Evolutionary conservation across 2,797 vertebrate genomes (phyloP).

Genomic region (Chelonia mydas): DNA sequence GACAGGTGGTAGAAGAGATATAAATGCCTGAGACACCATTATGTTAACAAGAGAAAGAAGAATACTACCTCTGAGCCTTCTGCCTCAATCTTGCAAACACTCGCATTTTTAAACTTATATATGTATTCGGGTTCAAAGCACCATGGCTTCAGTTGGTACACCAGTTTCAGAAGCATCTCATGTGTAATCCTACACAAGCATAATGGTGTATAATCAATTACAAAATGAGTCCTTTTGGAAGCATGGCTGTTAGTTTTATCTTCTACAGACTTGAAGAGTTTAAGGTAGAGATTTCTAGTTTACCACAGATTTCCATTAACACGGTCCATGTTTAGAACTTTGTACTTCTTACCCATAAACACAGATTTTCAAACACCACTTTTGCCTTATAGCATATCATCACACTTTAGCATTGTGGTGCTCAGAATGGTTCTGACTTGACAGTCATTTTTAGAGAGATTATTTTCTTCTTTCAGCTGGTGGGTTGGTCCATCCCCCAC

Average conservation of each 20-base stretch:
- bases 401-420: neutral
- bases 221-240: neutral
- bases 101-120: neutral
- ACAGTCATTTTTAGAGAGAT: fast-evolving
- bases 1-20: neutral
- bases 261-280: neutral
- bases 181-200: neutral
- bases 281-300: neutral
- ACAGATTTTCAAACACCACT: neutral
- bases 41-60: neutral
- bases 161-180: neutral
- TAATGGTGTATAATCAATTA: neutral
- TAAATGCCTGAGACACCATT: neutral
- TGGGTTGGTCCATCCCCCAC: neutral
- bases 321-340: neutral
- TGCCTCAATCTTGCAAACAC: neutral
- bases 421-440: neutral
- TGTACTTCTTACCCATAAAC: neutral
- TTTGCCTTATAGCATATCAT: neutral
- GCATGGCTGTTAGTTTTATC: neutral
- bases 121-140: neutral
- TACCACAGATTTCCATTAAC: neutral
- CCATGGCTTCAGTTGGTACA: neutral
- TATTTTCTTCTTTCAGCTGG: neutral
- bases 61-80: neutral